phyloP scores from a whole-genome alignment of 2,888 invertebrate genomes.

The Lepetodrilus schrolli region DNA sequence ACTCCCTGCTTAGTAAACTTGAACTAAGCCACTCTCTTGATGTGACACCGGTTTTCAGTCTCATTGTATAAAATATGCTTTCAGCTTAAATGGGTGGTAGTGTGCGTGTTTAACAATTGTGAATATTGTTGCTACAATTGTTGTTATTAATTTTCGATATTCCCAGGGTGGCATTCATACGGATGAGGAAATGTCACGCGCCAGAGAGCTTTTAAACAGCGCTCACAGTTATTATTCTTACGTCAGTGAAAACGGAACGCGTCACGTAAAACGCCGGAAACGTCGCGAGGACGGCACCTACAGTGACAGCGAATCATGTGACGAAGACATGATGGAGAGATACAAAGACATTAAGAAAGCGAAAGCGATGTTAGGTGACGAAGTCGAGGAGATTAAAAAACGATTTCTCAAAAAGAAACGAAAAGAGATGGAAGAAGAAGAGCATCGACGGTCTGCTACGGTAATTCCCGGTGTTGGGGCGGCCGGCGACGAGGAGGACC shows the following conservation, averaged over 20 bases:
- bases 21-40: too few relatives aligned
- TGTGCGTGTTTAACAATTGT: too few relatives aligned
- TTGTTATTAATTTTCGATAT: too few relatives aligned
- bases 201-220: constrained; percentile 61
- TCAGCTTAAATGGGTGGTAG: too few relatives aligned
- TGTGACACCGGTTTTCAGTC: too few relatives aligned
- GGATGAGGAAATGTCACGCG: not conserved
- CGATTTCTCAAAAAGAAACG: constrained; percentile 31
- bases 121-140: too few relatives aligned
- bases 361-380: constrained; percentile 47
- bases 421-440: constrained; percentile 33
- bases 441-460: too few relatives aligned
- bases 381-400: constrained; percentile 27
- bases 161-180: too few relatives aligned
- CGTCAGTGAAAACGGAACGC: constrained; percentile 56
- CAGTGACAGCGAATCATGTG: constrained; percentile 52
- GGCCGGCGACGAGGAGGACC: constrained; percentile 32
- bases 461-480: not conserved
- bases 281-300: constrained; percentile 56
- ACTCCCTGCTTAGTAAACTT: too few relatives aligned
- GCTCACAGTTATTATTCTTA: constrained; percentile 67
- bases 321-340: constrained; percentile 37
- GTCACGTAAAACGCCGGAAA: constrained; percentile 50
- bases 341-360: constrained; percentile 26
- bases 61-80: too few relatives aligned